Evolutionary conservation across 2,888 invertebrate genomes (phyloP).

Genomic region (Harpalus rubripes): DNA sequence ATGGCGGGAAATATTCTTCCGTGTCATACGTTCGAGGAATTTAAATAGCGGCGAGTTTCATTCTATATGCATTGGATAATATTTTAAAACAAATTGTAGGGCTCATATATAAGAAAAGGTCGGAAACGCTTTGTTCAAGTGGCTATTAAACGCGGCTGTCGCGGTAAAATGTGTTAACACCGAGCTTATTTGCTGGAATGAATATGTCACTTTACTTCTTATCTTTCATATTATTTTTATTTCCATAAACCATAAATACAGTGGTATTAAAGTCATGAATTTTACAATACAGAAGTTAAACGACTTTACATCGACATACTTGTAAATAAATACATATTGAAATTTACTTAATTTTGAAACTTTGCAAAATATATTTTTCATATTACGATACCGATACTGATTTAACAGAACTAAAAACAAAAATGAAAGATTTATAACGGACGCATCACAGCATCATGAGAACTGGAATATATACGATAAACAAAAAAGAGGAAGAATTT

Average conservation of each 20-base stretch:
- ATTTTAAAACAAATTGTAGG: conserved; percentile 47
- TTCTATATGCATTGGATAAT: conserved; percentile 59
- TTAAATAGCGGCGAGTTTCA: conserved; percentile 46
- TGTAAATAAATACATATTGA: no score
- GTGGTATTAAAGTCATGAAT: no score
- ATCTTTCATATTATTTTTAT: background rate
- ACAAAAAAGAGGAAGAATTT: no score
- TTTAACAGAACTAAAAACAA: no score
- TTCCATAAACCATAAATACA: background rate
- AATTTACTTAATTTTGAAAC: no score
- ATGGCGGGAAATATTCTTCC: conserved; percentile 59
- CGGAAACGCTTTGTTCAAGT: conserved; percentile 37
- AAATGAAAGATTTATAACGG: no score
- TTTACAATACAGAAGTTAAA: no score
- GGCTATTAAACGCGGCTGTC: conserved; percentile 28
- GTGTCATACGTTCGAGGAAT: conserved; percentile 55
- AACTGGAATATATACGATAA: no score
- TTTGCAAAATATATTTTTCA: no score
- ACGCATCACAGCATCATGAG: no score
- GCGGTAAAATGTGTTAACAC: conserved; percentile 27
- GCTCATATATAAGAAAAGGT: conserved; percentile 48
- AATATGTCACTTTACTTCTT: background rate
- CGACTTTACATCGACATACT: no score
- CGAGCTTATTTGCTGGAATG: background rate
- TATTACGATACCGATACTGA: no score